Percentiles rank a stretch among this genome's conserved stretches.
These are phyloP conservation scores for Hyperoodon ampullatus DNA, from an alignment of 2,113 vertebrate genomes.

Conservation along the genomic window DNA sequence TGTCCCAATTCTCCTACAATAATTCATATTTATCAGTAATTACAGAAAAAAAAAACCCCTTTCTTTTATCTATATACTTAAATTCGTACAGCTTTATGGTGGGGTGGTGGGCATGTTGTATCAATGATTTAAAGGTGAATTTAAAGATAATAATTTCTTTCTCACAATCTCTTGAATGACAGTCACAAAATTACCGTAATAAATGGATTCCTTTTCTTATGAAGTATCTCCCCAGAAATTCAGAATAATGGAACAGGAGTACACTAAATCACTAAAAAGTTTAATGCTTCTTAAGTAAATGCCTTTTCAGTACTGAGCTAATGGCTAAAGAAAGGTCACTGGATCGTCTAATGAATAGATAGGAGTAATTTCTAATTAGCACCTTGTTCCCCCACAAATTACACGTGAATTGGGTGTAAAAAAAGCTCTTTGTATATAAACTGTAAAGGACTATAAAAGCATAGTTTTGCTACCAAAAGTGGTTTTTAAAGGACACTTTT, in stretches of 20 bases:
- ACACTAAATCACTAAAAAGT: background rate
- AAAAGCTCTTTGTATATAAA: constrained; percentile 39
- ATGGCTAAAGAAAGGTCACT: background rate
- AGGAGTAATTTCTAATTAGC: constrained; percentile 39
- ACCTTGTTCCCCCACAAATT: background rate
- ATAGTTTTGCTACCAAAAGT: background rate
- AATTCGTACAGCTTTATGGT: background rate
- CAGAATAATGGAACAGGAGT: background rate
- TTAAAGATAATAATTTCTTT: background rate
- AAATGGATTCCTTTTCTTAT: constrained; percentile 5
- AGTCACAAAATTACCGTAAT: background rate
- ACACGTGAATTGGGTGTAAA: background rate
- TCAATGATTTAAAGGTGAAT: constrained; percentile 20
- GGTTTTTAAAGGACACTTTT: background rate
- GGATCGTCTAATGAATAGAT: background rate
- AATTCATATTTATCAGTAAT: background rate
- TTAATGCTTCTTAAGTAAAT: constrained; percentile 17
- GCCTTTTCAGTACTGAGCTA: constrained; percentile 4
- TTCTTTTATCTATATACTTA: background rate
- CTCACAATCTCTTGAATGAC: background rate
- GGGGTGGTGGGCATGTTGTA: background rate
- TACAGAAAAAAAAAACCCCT: background rate
- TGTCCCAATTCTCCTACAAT: background rate
- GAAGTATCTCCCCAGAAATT: constrained; percentile 25
- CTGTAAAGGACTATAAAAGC: constrained; percentile 20